Evolutionary conservation across 2,888 invertebrate genomes (phyloP), one percentile per base, ranked within the genome.

Genomic region (Helleia helle): DNA sequence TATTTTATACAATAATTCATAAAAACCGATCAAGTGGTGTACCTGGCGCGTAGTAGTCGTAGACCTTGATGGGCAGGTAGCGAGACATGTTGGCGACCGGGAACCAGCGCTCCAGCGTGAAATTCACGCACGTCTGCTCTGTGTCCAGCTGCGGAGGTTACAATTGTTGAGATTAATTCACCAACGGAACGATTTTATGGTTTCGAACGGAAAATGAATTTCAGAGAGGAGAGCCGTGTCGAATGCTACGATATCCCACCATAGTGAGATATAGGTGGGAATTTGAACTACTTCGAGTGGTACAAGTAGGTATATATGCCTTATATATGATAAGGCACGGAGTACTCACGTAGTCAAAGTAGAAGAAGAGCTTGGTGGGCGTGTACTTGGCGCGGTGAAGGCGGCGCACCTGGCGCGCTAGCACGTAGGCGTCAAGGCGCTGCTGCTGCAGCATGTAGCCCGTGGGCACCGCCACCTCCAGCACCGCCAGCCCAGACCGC

Each of bases 41-140:
- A 96, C 96, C 96, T 59, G 97, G 97, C 40, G 97, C 93, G 75
- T 97, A 97, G 71, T 96, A 97, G 81, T 98, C 97, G 74, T 96
- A 98, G 7, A 97, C 91, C 42, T 94, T 88, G 40, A 96, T 91
- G 2, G 95, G 92, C 52, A 97, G 88, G 73, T 94, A 96, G 31
- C 95, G 88, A 0, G 97, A 96, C 93, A 97, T 94, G 79, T 98
- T 98, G 36, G 97, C 97, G 2, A 97, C 96, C 0, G 97, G 97
- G 77, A 89, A 93, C 97, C 97, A 98, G 51, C 98, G 88, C 75
- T 97, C 96, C 41, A 97, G 89, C 1, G 95, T 94, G 69, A 97
- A 95, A 75, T 95, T 93, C 6, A 98, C 91, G 65, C 98, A 98
- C 4, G 94, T 94, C 56, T 90, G 91, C 69, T 93, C 92, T 13